A percentile compares a stretch with the other conserved stretches of the same genome.
Conservation (phyloP, 2,888 invertebrate species). For the Heliconius hortense region DNA sequence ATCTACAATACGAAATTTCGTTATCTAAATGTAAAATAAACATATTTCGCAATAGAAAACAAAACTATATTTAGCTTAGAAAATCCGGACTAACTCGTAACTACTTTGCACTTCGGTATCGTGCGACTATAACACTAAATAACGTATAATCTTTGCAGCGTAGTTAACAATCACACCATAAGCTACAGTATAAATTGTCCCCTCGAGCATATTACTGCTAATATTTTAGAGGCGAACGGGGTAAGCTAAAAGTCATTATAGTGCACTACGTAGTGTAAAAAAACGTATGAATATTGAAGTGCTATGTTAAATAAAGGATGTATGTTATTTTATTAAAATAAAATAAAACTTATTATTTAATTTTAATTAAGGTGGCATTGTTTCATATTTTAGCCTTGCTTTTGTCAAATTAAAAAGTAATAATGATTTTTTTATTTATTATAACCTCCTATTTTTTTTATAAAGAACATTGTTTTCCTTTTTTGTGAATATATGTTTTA, state of each 20-base stretch:
- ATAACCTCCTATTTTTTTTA: no score
- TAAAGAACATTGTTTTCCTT: no score
- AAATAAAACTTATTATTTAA: no score
- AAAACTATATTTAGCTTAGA: conserved; percentile 12
- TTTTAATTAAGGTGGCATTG: not conserved
- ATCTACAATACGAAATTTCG: not conserved
- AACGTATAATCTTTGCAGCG: conserved; percentile 70
- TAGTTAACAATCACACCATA: conserved; percentile 76
- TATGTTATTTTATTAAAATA: not conserved
- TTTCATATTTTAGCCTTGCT: no score
- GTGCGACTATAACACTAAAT: conserved; percentile 61
- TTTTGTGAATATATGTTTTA: no score
- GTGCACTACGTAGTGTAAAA: not conserved
- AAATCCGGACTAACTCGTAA: conserved; percentile 22
- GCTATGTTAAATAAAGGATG: conserved; percentile 55
- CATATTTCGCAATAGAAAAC: conserved; percentile 7
- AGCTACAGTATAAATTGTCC: conserved; percentile 72
- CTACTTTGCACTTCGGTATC: conserved; percentile 50
- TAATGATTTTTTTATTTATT: no score
- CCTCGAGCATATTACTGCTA: conserved; percentile 53
- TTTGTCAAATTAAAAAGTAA: no score
- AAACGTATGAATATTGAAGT: conserved; percentile 43
- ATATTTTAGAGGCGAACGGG: conserved; percentile 15
- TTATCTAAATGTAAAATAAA: conserved; percentile 7
- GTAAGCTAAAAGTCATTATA: conserved; percentile 27